Conservation (phyloP, 1,140 invertebrate genomes). For the Hyles euphorbiae region DNA sequence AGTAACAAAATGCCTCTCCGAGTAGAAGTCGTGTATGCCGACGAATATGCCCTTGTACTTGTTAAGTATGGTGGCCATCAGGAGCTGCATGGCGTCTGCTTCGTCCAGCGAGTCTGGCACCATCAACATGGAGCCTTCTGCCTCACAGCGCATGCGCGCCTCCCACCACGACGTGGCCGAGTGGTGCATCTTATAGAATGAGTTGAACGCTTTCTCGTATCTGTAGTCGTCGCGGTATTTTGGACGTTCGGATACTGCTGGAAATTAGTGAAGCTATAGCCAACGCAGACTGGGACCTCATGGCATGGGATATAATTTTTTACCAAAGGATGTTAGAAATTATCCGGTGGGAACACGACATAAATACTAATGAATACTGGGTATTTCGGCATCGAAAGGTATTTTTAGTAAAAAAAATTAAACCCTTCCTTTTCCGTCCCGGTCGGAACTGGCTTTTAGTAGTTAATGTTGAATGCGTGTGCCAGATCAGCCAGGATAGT, state of each 20-base stretch:
- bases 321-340: too few relatives aligned
- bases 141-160: slow-evolving; percentile 46
- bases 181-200: slow-evolving; percentile 58
- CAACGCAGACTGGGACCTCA: too few relatives aligned
- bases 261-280: too few relatives aligned
- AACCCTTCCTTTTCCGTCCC: too few relatives aligned
- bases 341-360: too few relatives aligned
- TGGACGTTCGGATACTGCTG: slow-evolving; percentile 33
- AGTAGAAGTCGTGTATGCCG: slow-evolving; percentile 48
- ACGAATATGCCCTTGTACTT: slow-evolving; percentile 38
- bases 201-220: slow-evolving; percentile 43
- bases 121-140: slow-evolving; percentile 47
- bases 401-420: too few relatives aligned
- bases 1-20: slow-evolving; percentile 42
- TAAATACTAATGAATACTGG: too few relatives aligned
- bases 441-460: too few relatives aligned
- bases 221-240: slow-evolving; percentile 41
- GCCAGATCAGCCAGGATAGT: too few relatives aligned
- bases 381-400: too few relatives aligned
- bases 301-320: too few relatives aligned
- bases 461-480: too few relatives aligned
- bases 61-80: slow-evolving; percentile 32
- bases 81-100: slow-evolving; percentile 40
- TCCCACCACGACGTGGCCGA: slow-evolving; percentile 39
- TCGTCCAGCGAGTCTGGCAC: slow-evolving; percentile 48